Evolutionary conservation across 2,888 invertebrate species (phyloP).

Genomic region (Ariolimax columbianus): DNA sequence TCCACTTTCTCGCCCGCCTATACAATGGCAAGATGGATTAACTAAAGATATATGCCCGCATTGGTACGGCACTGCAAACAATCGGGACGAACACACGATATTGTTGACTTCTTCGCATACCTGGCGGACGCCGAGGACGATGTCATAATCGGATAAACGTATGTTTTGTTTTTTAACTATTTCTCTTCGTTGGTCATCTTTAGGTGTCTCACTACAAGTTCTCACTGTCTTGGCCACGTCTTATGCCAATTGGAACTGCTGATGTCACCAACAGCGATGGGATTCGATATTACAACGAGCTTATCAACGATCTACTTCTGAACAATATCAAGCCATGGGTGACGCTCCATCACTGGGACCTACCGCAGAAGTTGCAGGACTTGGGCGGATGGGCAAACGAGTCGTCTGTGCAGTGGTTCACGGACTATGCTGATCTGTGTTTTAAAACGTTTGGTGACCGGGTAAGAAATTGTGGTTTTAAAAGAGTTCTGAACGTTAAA

Average conservation of each 20-base stretch:
- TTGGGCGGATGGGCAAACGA: constrained; percentile 77
- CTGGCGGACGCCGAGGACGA: too few relatives aligned
- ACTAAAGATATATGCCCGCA: too few relatives aligned
- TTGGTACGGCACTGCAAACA: too few relatives aligned
- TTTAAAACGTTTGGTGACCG: constrained; percentile 76
- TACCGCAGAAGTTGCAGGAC: constrained; percentile 78
- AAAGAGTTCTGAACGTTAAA: too few relatives aligned
- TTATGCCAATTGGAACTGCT: constrained; percentile 83
- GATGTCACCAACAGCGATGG: constrained; percentile 83
- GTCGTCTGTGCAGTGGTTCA: constrained; percentile 66
- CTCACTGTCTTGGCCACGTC: constrained; percentile 84
- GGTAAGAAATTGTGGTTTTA: too few relatives aligned
- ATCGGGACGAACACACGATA: too few relatives aligned
- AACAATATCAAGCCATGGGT: constrained; percentile 82
- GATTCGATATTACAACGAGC: constrained; percentile 86
- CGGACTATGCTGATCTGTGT: constrained; percentile 75
- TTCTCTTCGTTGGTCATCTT: background rate
- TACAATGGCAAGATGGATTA: too few relatives aligned
- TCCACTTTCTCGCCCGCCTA: too few relatives aligned
- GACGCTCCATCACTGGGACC: constrained; percentile 81
- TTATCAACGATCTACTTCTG: constrained; percentile 85
- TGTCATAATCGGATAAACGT: background rate
- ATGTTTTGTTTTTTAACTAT: background rate
- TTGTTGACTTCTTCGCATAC: too few relatives aligned
- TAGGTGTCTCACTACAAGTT: constrained; percentile 80